Percentiles rank a stretch among this genome's conserved stretches.
Conservation (phyloP, 2,888 invertebrate species). For the Eupithecia exiguata region DNA sequence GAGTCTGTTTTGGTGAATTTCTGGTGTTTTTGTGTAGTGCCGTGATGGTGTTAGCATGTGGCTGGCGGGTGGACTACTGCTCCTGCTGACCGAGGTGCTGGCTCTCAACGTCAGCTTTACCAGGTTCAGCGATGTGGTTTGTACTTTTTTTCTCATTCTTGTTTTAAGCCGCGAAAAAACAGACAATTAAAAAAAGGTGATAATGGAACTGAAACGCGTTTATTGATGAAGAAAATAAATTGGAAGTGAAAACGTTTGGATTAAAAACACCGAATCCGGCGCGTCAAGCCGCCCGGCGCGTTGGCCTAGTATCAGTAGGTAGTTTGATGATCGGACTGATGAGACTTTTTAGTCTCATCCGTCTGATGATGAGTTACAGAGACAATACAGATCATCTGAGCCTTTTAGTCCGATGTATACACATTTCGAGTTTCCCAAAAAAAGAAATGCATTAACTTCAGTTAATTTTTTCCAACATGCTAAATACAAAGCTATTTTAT, state of each 20-base stretch:
- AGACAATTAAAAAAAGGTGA: background rate
- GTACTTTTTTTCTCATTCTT: constrained; percentile 39
- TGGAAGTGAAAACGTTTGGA: background rate
- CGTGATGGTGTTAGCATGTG: constrained; percentile 67
- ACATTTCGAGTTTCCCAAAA: too few relatives aligned
- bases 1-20: constrained; percentile 17
- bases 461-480: too few relatives aligned
- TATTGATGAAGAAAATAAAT: background rate
- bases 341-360: too few relatives aligned
- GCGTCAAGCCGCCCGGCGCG: too few relatives aligned
- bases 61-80: constrained; percentile 65
- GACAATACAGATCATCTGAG: too few relatives aligned
- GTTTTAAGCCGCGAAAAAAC: background rate
- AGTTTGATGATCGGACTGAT: too few relatives aligned
- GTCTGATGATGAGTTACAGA: too few relatives aligned
- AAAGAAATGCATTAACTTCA: too few relatives aligned
- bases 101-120: constrained; percentile 66
- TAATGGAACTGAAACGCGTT: too few relatives aligned
- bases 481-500: too few relatives aligned
- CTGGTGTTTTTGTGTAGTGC: constrained; percentile 44
- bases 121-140: constrained; percentile 64
- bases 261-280: background rate
- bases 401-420: too few relatives aligned
- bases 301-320: too few relatives aligned
- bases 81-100: constrained; percentile 65